Conservation (phyloP, 2,113 vertebrate genomes). For the Grammomys dolichurus region DNA sequence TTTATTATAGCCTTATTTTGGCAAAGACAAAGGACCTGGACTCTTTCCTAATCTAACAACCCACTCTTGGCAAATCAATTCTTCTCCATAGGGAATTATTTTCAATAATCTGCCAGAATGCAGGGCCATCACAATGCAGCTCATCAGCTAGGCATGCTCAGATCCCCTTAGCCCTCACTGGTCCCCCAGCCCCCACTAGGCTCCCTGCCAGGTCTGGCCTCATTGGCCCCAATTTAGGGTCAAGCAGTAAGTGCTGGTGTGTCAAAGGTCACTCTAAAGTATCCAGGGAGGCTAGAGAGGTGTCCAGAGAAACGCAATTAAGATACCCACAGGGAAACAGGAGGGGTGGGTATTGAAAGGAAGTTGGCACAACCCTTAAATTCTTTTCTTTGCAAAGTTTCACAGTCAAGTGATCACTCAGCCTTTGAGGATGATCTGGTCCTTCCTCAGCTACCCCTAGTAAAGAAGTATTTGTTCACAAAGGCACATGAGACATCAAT, state of each 20-base stretch:
- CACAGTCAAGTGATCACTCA: conserved; percentile 3
- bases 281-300: conserved; percentile 81
- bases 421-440: background rate
- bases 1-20: background rate
- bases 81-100: conserved; percentile 52
- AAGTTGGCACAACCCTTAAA: conserved; percentile 80
- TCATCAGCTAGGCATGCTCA: conserved; percentile 51
- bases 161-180: conserved; percentile 59
- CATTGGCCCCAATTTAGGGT: conserved; percentile 76
- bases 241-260: conserved; percentile 83
- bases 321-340: conserved; percentile 81
- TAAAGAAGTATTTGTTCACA: conserved; percentile 33
- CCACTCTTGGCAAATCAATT: conserved; percentile 5
- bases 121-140: conserved; percentile 55
- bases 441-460: background rate
- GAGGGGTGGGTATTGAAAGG: conserved; percentile 77
- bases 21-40: conserved; percentile 36
- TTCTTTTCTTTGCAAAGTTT: conserved; percentile 78
- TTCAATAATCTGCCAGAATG: conserved; percentile 45
- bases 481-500: background rate
- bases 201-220: conserved; percentile 68
- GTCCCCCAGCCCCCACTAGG: background rate
- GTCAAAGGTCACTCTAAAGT: conserved; percentile 84
- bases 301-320: conserved; percentile 81
- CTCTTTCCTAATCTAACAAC: background rate